Evolutionary conservation across 35 echinoderm and acorn worm species (phyloP), one percentile per base, ranked within the genome.

Genomic region (Lytechinus pictus): DNA sequence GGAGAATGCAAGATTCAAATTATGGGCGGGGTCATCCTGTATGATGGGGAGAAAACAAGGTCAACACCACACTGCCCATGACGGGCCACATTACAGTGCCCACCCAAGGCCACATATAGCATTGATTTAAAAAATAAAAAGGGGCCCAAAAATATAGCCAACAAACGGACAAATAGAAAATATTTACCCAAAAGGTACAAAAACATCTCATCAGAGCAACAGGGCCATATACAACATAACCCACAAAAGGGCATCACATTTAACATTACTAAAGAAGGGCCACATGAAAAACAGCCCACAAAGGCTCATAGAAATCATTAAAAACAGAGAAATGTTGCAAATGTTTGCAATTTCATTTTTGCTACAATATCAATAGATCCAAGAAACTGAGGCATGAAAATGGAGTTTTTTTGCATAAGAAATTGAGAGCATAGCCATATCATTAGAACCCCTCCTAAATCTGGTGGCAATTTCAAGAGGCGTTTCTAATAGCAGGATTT

Each of bases 11-110:
- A 94, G 90, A 27, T 98, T 96, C 94, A 99, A 90, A 94, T 99
- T 99, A 55, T 94, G 61, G 54, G 87, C 86, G 24, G 98, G 98
- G 86, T 99, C 97, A 97, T 99, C 98, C 98, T 99, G 93, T 54
- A 94, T 24, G 28, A 21, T 91, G 54, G 89, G 8, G 56, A 11
- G 33, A 57, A 54, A 93, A 86, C 88, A 52, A 51, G 7, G 88
- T 90, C 28, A 90, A 90, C 88, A 52, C 29, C 33, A 90, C 88
- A 90, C 52, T 52, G 28, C 88, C 66, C 66, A 79, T 24, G n/a
- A 24, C 4, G 66, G 19, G 19, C 66, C 66, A 79, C 66, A 79
- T 24, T 24, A 79, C 66, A 79, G 19, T 79, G 66, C 66, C 19
- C 66, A 79, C 66, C 19, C 7, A 79, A 24, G 66, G 19, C 66